Conservation (phyloP, 2,113 vertebrate genomes). For the Apteryx mantelli region DNA sequence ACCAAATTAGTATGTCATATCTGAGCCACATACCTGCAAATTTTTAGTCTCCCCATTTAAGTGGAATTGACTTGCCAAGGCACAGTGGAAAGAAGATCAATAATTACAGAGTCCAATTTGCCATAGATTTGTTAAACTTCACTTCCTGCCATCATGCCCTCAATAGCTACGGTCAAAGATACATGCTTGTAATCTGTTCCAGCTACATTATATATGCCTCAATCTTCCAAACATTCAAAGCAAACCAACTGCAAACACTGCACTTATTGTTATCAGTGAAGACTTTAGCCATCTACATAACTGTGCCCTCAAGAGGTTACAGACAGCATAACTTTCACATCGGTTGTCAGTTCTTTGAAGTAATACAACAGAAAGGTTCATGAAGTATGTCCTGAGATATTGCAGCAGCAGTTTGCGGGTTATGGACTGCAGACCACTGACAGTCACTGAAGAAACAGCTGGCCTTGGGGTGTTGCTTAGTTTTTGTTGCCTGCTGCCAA, state of each 20-base stretch:
- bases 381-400: neutral
- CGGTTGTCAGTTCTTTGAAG: neutral
- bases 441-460: neutral
- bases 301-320: conserved; percentile 56
- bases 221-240: neutral
- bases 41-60: conserved; percentile 22
- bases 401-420: neutral
- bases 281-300: conserved; percentile 28
- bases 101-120: conserved; percentile 36
- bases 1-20: conserved; percentile 30
- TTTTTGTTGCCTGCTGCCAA: neutral
- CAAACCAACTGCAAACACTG: conserved; percentile 20
- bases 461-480: neutral
- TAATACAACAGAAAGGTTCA: neutral
- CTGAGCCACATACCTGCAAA: neutral
- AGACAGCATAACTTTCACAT: conserved; percentile 39
- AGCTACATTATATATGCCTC: neutral
- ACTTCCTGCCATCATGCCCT: conserved; percentile 28
- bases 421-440: neutral
- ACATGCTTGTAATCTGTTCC: neutral
- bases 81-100: conserved; percentile 39
- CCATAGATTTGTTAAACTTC: conserved; percentile 49
- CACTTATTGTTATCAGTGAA: neutral
- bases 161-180: conserved; percentile 1
- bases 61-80: conserved; percentile 16